Percentiles rank a stretch among this genome's conserved stretches.
Conservation (phyloP, 2,888 invertebrate genomes). For the Archips xylosteana region DNA sequence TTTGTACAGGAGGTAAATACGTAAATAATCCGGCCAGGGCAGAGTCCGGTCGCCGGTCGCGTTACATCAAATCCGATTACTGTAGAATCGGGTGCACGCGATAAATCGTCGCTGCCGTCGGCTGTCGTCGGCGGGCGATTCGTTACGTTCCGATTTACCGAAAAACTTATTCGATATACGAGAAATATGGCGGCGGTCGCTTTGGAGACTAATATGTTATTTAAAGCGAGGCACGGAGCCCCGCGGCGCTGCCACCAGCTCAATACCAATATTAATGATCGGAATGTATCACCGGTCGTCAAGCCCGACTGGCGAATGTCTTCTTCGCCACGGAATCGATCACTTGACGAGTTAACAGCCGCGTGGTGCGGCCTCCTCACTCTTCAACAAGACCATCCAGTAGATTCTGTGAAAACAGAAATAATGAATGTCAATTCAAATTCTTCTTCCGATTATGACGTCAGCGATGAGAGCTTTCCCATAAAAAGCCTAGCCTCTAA, state of each 20-base stretch:
- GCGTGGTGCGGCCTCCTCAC: constrained; percentile 22
- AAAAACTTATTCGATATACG: constrained; percentile 68
- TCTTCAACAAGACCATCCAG: neutral
- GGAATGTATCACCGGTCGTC: constrained; percentile 67
- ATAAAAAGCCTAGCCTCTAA: neutral
- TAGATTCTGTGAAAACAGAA: neutral
- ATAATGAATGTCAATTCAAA: neutral
- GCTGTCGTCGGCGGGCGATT: constrained; percentile 76
- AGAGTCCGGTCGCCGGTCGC: constrained; percentile 44
- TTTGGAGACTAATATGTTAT: constrained; percentile 81
- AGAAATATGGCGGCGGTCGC: constrained; percentile 78
- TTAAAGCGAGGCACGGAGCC: constrained; percentile 69
- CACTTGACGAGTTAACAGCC: constrained; percentile 52
- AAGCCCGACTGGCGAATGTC: constrained; percentile 68
- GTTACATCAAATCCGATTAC: constrained; percentile 74
- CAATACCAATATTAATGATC: constrained; percentile 79
- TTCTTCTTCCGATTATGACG: neutral
- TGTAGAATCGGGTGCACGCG: constrained; percentile 72
- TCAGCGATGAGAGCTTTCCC: neutral
- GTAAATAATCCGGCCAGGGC: constrained; percentile 22
- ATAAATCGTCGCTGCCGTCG: constrained; percentile 72
- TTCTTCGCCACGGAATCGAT: constrained; percentile 56
- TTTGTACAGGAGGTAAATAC: neutral
- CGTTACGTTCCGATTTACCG: constrained; percentile 78
- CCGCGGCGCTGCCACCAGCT: constrained; percentile 76